phyloP scores from a whole-genome alignment of 1,140 invertebrate genomes.

The Centruroides vittatus region DNA sequence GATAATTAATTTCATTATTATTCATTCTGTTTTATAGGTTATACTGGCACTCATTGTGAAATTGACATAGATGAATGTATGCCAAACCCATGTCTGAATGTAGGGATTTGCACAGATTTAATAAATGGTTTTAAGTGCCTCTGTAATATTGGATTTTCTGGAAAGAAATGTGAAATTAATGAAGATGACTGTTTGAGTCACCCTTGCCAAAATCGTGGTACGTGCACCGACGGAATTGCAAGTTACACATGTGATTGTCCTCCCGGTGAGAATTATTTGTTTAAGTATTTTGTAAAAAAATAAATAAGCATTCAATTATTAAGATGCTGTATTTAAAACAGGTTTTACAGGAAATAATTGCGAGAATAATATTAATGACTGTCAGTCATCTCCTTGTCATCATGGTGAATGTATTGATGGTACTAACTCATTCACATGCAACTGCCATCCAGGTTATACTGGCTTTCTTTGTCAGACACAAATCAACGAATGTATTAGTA shows the following conservation, averaged over 20 bases:
- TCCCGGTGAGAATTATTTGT: slow-evolving; percentile 30
- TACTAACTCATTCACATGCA: slow-evolving; percentile 73
- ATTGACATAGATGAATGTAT: slow-evolving; percentile 75
- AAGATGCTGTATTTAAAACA: slow-evolving; percentile 62
- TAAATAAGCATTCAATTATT: slow-evolving; percentile 51
- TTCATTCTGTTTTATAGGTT: slow-evolving; percentile 41
- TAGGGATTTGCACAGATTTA: slow-evolving; percentile 30
- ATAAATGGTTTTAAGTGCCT: slow-evolving; percentile 21
- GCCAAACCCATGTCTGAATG: slow-evolving; percentile 64
- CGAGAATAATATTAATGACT: slow-evolving; percentile 75
- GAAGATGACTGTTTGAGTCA: slow-evolving; percentile 67
- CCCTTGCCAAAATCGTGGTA: slow-evolving; percentile 67
- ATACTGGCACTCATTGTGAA: slow-evolving; percentile 78
- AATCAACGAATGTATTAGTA: slow-evolving; percentile 80
- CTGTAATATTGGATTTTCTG: slow-evolving; percentile 43
- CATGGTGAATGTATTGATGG: slow-evolving; percentile 55
- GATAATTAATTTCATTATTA: not conserved
- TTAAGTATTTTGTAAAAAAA: slow-evolving; percentile 19
- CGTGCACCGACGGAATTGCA: slow-evolving; percentile 65
- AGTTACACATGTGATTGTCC: slow-evolving; percentile 75
- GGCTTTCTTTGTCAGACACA: slow-evolving; percentile 73
- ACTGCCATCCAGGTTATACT: slow-evolving; percentile 76
- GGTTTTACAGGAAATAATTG: slow-evolving; percentile 63
- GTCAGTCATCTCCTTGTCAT: slow-evolving; percentile 57
- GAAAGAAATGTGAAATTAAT: slow-evolving; percentile 79